A percentile compares a stretch with the other conserved stretches of the same genome.
Evolutionary conservation across 2,888 invertebrate genomes (phyloP).

Genomic region (Xiphydria camelus): DNA sequence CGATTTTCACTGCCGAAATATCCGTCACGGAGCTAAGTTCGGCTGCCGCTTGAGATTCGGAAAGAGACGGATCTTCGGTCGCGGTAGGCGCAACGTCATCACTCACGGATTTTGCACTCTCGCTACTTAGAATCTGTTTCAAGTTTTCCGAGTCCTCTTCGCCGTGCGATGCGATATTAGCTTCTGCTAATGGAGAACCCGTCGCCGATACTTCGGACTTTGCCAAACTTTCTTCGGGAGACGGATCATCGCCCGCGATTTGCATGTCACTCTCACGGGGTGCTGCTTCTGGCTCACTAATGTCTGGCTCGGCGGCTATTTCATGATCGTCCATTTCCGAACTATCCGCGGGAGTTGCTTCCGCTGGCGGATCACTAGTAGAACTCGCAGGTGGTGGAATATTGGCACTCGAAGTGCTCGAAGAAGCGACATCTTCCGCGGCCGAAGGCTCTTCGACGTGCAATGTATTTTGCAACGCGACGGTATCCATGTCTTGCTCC

Average conservation of each 20-base stretch:
- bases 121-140: too few relatives aligned
- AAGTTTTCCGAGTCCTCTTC: conserved; percentile 22
- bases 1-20: too few relatives aligned
- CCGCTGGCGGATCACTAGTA: conserved; percentile 4
- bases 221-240: conserved; percentile 16
- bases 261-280: conserved; percentile 26
- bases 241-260: conserved; percentile 17
- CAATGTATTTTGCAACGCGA: background rate
- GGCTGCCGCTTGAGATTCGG: too few relatives aligned
- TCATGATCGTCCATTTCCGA: too few relatives aligned
- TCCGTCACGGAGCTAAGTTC: too few relatives aligned
- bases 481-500: conserved; percentile 31
- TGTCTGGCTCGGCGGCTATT: conserved; percentile 14
- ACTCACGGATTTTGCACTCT: too few relatives aligned
- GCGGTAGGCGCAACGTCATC: too few relatives aligned
- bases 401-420: background rate
- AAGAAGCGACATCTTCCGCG: background rate
- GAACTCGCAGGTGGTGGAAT: background rate
- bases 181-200: too few relatives aligned
- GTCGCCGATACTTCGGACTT: conserved; percentile 18
- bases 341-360: too few relatives aligned
- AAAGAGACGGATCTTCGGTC: too few relatives aligned
- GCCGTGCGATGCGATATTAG: conserved; percentile 17
- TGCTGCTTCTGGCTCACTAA: conserved; percentile 20
- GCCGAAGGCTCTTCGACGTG: background rate